Evolutionary conservation across 2,113 vertebrate genomes (phyloP), one percentile per base, ranked within the genome.

Genomic region (Onychostoma macrolepis): DNA sequence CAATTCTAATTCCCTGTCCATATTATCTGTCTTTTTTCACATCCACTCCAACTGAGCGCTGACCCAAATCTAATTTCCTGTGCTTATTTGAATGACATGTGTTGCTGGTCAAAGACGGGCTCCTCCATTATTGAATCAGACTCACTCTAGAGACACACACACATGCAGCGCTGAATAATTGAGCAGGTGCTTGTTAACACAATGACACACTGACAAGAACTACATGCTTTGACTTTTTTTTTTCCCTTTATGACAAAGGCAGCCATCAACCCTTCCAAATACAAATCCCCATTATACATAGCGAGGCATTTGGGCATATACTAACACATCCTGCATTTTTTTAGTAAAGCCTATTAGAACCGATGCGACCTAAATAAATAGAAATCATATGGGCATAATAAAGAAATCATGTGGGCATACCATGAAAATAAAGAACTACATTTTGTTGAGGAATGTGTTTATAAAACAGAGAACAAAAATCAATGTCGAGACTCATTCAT

Each of bases 81-180:
- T 77, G 78, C 75, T 84, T 72, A 63, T 78, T 50, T 87, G 80
- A 89, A 81, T 87, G 86, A 83, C 88, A 82, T 71, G 86, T 85
- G 88, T 82, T 85, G 61, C 30, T 21, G 45, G 83, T 74, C 85
- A 41, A 56, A 82, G 84, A 77, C 92, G 91, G 90, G 90, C 90
- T 91, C 90, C 93, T 94, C 92, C 89, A 93, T 94, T 94, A 94
- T 95, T 95, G 94, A 94, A 93, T 94, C 91, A 93, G 87, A 91
- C 87, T 89, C 92, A 93, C 93, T 94, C 92, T 93, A 93, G 93
- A 92, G 91, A 88, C 90, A 88, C 89, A 75, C 81, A 86, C 87
- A 72, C 77, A 58, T 58, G 61, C 86, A 8, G 58, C 30, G 58
- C 71, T 94, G 91, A 93, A 94, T 94, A 93, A 94, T 94, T 94